Evolutionary conservation across 2,113 vertebrate species (phyloP).

Genomic region (Peromyscus polionotus): DNA sequence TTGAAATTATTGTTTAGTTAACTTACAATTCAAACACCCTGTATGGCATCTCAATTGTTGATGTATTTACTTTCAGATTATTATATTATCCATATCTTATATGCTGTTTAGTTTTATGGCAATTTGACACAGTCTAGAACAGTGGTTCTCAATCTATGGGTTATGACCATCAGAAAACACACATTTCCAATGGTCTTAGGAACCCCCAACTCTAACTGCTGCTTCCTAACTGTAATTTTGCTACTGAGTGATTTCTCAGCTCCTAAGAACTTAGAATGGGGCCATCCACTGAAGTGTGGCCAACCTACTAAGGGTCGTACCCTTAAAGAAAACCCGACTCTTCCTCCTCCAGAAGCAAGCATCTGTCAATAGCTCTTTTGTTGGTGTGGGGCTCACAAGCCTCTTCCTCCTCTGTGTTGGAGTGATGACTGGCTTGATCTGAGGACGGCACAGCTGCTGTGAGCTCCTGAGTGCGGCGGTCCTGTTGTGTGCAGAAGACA

Average conservation of each 20-base stretch:
- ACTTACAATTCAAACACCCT: slow-evolving; percentile 1
- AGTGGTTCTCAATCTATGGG: neutral
- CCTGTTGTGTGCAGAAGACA: neutral
- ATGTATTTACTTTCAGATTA: neutral
- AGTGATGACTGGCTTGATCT: too few relatives aligned
- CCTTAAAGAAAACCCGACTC: neutral
- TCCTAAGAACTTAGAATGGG: neutral
- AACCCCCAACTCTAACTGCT: neutral
- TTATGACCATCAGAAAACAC: neutral
- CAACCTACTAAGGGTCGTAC: neutral
- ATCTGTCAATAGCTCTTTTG: neutral
- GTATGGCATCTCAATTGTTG: neutral
- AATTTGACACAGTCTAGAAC: neutral
- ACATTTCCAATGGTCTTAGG: neutral
- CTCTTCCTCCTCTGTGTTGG: neutral
- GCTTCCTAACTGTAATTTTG: neutral
- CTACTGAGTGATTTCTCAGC: neutral
- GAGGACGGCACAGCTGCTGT: neutral
- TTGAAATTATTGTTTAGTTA: slow-evolving; percentile 39
- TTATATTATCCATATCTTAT: neutral
- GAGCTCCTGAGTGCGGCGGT: neutral
- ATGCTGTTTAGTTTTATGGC: neutral
- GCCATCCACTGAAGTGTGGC: neutral
- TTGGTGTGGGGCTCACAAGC: neutral
- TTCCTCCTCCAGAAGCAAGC: neutral